Conservation (phyloP, 2,113 vertebrate species). For the Pollimyrus isidori region DNA sequence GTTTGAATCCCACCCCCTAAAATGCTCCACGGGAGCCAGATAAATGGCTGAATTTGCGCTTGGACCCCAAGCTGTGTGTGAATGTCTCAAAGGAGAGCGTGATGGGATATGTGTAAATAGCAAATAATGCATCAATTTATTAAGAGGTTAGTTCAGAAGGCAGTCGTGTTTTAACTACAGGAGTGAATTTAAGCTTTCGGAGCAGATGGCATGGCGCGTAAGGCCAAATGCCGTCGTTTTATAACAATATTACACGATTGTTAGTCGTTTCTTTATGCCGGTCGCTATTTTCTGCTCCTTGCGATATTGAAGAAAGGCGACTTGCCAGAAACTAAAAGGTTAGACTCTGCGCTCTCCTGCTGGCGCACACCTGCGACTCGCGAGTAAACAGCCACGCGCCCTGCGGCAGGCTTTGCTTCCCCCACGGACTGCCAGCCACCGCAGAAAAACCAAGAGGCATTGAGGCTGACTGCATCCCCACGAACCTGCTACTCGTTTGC, state of each 20-base stretch:
- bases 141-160: background rate
- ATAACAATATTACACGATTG: background rate
- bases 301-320: background rate
- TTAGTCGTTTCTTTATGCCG: background rate
- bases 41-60: background rate
- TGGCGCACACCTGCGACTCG: background rate
- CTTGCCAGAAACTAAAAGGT: slow-evolving; percentile 2
- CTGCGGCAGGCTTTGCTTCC: background rate
- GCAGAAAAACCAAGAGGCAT: background rate
- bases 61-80: background rate
- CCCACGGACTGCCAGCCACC: background rate
- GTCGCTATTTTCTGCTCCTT: background rate
- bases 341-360: background rate
- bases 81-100: background rate
- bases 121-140: background rate
- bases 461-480: background rate
- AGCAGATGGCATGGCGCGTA: background rate
- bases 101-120: background rate
- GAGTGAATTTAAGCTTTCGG: background rate
- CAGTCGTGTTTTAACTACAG: background rate
- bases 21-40: background rate
- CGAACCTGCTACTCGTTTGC: slow-evolving; percentile 8
- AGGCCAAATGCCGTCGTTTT: background rate
- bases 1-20: background rate
- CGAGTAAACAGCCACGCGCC: background rate